phyloP scores from a whole-genome alignment of 2,113 vertebrate species.

The Chroicocephalus ridibundus region DNA sequence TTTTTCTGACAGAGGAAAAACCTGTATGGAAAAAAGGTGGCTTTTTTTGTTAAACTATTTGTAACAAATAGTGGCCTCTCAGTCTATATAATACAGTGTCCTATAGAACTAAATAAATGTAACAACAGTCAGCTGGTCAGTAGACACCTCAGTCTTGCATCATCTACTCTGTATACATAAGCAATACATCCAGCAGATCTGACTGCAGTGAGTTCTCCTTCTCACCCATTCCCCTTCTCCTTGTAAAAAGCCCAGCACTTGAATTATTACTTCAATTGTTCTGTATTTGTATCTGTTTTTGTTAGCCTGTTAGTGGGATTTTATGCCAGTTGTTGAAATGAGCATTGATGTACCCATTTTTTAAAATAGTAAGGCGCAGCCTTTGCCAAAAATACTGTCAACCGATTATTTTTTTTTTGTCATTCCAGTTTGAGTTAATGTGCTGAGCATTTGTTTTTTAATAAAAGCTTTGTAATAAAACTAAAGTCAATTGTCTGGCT shows the following conservation, averaged over 20 bases:
- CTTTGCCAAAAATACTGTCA: constrained; percentile 78
- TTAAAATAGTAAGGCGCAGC: constrained; percentile 76
- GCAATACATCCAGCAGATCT: constrained; percentile 62
- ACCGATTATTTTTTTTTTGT: constrained; percentile 61
- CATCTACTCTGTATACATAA: constrained; percentile 68
- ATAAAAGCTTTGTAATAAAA: constrained; percentile 89
- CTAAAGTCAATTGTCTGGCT: constrained; percentile 10
- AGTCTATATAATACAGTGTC: constrained; percentile 81
- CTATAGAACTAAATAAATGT: constrained; percentile 79
- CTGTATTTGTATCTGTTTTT: constrained; percentile 85
- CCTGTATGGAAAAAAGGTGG: constrained; percentile 55
- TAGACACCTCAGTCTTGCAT: constrained; percentile 50
- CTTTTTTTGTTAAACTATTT: constrained; percentile 86
- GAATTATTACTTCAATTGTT: constrained; percentile 82
- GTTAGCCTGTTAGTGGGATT: constrained; percentile 84
- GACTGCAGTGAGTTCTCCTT: constrained; percentile 74
- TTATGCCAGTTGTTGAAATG: constrained; percentile 84
- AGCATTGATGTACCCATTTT: constrained; percentile 79
- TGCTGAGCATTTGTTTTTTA: constrained; percentile 85
- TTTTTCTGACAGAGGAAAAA: constrained; percentile 33
- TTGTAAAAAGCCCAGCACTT: constrained; percentile 87
- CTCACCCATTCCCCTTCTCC: constrained; percentile 67
- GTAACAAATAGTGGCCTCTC: constrained; percentile 85
- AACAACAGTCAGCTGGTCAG: constrained; percentile 49
- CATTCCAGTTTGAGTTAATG: constrained; percentile 84